Conservation (phyloP, 2,888 invertebrate genomes). For the Tolmerus cingulatus region DNA sequence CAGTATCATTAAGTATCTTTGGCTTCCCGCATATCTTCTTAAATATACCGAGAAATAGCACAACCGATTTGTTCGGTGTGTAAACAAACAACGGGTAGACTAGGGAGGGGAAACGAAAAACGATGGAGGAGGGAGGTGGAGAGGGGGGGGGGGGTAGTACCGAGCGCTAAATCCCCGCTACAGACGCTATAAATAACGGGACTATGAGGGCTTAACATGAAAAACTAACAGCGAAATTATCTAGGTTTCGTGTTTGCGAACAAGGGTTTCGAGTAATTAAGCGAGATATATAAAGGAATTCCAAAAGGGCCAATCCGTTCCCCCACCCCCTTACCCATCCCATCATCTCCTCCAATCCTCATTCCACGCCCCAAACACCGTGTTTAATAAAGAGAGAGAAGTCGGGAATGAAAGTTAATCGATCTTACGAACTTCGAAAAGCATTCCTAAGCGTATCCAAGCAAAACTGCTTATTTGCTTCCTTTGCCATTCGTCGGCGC, state of each 20-base stretch:
- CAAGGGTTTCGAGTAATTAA: slow-evolving; percentile 13
- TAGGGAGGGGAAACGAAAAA: not conserved
- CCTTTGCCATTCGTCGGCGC: not conserved
- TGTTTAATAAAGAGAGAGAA: not conserved
- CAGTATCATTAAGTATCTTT: not conserved
- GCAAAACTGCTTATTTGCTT: not conserved
- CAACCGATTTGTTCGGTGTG: not conserved
- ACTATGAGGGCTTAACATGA: slow-evolving; percentile 18
- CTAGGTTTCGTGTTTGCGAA: slow-evolving; percentile 6
- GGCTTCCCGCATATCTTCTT: not conserved
- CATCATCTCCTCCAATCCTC: not conserved
- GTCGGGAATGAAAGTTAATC: not conserved
- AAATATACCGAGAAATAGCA: not conserved
- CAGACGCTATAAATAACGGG: slow-evolving; percentile 13
- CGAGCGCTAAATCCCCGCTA: not conserved
- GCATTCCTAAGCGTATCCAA: not conserved
- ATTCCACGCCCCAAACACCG: not conserved
- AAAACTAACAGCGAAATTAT: slow-evolving; percentile 24
- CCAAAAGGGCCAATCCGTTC: not conserved
- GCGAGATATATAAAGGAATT: not conserved
- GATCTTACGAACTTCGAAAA: not conserved
- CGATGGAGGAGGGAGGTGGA: too few relatives aligned
- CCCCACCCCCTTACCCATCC: not conserved
- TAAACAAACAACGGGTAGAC: not conserved
- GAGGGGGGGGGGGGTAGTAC: not conserved